Base-by-base conservation (phyloP, 1,140 invertebrate species). In the Temnothorax curvispinosus region DNA sequence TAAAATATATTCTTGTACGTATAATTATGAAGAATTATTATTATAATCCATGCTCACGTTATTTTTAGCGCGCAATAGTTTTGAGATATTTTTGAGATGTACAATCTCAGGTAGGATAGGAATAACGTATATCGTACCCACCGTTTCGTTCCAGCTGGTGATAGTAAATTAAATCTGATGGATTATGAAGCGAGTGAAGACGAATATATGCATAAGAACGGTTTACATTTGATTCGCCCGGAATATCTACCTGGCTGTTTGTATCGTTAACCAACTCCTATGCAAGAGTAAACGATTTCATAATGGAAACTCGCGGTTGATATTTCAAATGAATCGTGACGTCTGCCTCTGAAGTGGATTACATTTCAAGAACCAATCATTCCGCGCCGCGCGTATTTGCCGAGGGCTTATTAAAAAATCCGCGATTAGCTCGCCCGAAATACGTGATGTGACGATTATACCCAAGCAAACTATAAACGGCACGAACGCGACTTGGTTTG, bases 171-270 rank as follows among this genome's bases (percentile, higher is more conserved):
- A 90, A 91, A 90, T 91, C 82, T 81, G 60, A 47, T 56, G 87
- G 90, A 91, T 91, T 90, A 88, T 87, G 89, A 88, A 80, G 54
- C 82, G 72, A 21, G 9, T 74, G 27, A 65, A 35, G 75, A 32
- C 54, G 76, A 52, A 75, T 84, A 77, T 90, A 86, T 90, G 89
- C 81, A 86, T 88, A 90, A 90, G 86, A 88, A 90, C 58, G 74
- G 89, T 90, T 90, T 90, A 88, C 89, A 88, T 90, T 90, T 87
- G 89, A 91, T 91, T 91, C 87, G n/a, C 76, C 11, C 56, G 56
- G 71, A 87, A 87, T 85, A 77, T 82, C 62, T 62, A 21, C 71
- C 65, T 21, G 38, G 60, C 74, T 80, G 69, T 58, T 85, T 74
- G 82, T 90, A 91, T 91, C 87, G 87, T 88, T 90, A 90, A 87